phyloP scores from a whole-genome alignment of 2,113 vertebrate species.

The Strix aluco region DNA sequence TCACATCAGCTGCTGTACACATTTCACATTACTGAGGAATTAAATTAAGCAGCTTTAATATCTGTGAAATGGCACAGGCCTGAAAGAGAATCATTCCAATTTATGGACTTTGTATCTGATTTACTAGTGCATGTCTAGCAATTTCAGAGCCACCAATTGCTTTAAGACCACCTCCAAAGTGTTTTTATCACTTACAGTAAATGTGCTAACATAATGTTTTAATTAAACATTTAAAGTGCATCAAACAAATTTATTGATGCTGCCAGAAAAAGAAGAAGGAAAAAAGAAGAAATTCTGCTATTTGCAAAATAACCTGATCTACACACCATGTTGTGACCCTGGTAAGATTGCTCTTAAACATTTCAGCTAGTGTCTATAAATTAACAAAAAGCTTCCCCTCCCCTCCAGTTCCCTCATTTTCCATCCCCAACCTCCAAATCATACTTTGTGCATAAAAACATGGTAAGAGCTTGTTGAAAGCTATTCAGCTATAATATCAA shows the following conservation, averaged over 20 bases:
- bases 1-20: conserved; percentile 54
- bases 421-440: conserved; percentile 11
- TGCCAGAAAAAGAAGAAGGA: neutral
- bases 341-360: conserved; percentile 15
- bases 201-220: conserved; percentile 67
- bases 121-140: conserved; percentile 37
- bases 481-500: conserved; percentile 34
- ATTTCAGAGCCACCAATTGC: conserved; percentile 41
- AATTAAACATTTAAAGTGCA: conserved; percentile 75
- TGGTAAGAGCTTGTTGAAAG: conserved; percentile 51
- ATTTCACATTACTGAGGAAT: conserved; percentile 45
- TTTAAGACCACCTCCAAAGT: conserved; percentile 63
- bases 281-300: neutral
- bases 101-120: conserved; percentile 57
- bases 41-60: conserved; percentile 53
- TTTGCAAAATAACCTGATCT: conserved; percentile 44
- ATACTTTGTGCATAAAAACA: conserved; percentile 40
- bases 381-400: conserved; percentile 14
- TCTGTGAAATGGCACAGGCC: conserved; percentile 45
- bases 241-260: conserved; percentile 69
- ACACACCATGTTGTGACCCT: neutral
- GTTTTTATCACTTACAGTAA: conserved; percentile 69
- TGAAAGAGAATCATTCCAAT: conserved; percentile 44
- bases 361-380: conserved; percentile 27
- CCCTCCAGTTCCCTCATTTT: conserved; percentile 14